Conservation (phyloP, 2,113 vertebrate species). For the Nanorana parkeri region DNA sequence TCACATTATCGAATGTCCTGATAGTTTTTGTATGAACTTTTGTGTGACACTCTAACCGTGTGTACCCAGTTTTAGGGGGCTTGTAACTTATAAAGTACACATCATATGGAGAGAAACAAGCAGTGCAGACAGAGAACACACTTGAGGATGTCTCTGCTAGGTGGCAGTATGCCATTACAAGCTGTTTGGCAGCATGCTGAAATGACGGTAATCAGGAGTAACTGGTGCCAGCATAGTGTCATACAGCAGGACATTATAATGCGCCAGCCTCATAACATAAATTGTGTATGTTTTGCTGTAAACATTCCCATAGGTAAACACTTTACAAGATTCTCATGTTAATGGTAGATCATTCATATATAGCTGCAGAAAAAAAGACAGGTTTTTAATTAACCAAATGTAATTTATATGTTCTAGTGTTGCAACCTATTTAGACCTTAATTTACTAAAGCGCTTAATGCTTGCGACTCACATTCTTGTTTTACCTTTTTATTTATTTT, state of each 20-base stretch:
- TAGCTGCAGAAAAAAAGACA: background rate
- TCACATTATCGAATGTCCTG: too few species aligned
- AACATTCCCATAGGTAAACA: background rate
- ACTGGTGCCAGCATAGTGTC: background rate
- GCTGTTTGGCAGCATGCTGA: background rate
- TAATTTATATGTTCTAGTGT: too few species aligned
- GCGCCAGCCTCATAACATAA: background rate
- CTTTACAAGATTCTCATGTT: background rate
- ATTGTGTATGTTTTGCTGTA: background rate
- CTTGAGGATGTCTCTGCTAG: background rate
- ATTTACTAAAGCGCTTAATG: too few species aligned
- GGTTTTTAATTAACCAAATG: background rate
- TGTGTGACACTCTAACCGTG: too few species aligned
- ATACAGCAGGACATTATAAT: background rate
- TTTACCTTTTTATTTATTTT: too few species aligned
- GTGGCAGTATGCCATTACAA: conserved; percentile 9
- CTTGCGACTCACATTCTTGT: too few species aligned
- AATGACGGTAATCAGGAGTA: background rate
- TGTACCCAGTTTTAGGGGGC: too few species aligned
- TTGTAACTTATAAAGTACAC: too few species aligned
- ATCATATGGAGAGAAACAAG: too few species aligned
- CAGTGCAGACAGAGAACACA: background rate
- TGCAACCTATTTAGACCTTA: too few species aligned
- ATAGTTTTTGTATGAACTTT: too few species aligned
- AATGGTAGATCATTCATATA: background rate